Base-by-base conservation (phyloP, 2,113 vertebrate species). In the Calonectris borealis region DNA sequence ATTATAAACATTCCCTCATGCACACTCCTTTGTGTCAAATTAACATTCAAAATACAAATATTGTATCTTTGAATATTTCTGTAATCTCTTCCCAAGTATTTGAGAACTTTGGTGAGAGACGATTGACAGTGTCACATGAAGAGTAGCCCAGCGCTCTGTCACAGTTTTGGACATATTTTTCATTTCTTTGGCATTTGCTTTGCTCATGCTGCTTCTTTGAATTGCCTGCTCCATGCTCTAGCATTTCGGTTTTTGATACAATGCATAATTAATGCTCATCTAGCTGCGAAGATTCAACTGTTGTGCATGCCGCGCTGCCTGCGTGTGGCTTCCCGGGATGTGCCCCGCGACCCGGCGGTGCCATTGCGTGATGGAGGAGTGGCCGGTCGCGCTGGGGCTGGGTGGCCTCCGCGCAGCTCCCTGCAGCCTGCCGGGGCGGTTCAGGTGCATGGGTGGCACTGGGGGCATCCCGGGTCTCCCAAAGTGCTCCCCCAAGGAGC, bases 21-120 rank as follows among this genome's bases (percentile, higher is more conserved):
- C 98, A 98, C 98, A 98, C 98, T 99, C 98, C 98, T 98, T 98
- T 98, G 98, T 98, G 98, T 99, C 99, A 98, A 99, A 99, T 99
- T 99, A 99, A 99, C 98, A 99, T 98, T 99, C 98, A 98, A 97
- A 99, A 99, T 99, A 98, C 98, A 99, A 99, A 99, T 98, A 98
- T 88, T 97, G 93, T 97, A 98, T 98, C 98, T 98, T 98, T 97
- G 97, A 97, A 97, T 98, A 98, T 96, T 96, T 96, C 94, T 95
- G 46, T 89, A 65, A 34, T 90, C 88, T 96, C 90, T 96, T 96
- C 84, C 65, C 91, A 93, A 94, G 91, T 92, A 93, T 65, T 93
- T 82, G 84, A 88, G 88, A 48, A 87, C 96, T 97, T 97, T 1
- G 12, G 76, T 84, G 85, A 89, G 92, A 95, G 61, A 78, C 1